These are phyloP conservation scores for Littorina saxatilis DNA, from an alignment of 1,140 invertebrate genomes.

Conservation along the genomic window DNA sequence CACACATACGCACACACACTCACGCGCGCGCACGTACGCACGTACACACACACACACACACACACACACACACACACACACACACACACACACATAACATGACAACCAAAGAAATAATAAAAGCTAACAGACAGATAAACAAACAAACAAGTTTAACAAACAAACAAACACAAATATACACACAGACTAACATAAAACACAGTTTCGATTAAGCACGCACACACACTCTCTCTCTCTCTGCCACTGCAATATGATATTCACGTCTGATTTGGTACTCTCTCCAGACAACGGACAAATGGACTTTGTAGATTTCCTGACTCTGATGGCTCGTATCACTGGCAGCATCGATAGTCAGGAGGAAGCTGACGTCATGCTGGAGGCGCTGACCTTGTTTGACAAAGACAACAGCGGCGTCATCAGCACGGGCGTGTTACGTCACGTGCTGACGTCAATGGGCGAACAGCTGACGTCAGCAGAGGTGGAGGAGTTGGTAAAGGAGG, in stretches of 20 bases:
- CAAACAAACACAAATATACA: too few relatives aligned
- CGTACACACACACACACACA: too few relatives aligned
- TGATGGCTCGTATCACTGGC: conserved; percentile 98
- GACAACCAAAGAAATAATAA: too few relatives aligned
- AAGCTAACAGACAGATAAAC: too few relatives aligned
- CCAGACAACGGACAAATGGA: conserved; percentile 99
- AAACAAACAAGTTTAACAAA: too few relatives aligned
- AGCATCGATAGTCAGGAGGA: conserved; percentile 94
- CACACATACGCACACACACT: too few relatives aligned
- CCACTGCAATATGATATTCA: neutral
- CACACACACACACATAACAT: too few relatives aligned
- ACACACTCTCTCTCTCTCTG: too few relatives aligned
- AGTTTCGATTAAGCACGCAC: too few relatives aligned
- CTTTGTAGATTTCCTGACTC: conserved; percentile 90
- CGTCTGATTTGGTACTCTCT: conserved; percentile 79
- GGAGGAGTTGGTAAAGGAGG: conserved; percentile 94
- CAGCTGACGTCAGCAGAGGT: conserved; percentile 92
- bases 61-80: too few relatives aligned
- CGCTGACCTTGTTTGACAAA: conserved; percentile 79
- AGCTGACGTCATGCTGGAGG: conserved; percentile 41
- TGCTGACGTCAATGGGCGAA: conserved; percentile 95
- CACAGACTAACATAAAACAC: too few relatives aligned
- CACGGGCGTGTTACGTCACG: conserved; percentile 95
- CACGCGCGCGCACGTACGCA: too few relatives aligned
- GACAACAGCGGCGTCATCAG: conserved; percentile 96